These are phyloP conservation scores for Benthosema pterotum DNA, from an alignment of 2,797 vertebrate species.

Conservation along the genomic window DNA sequence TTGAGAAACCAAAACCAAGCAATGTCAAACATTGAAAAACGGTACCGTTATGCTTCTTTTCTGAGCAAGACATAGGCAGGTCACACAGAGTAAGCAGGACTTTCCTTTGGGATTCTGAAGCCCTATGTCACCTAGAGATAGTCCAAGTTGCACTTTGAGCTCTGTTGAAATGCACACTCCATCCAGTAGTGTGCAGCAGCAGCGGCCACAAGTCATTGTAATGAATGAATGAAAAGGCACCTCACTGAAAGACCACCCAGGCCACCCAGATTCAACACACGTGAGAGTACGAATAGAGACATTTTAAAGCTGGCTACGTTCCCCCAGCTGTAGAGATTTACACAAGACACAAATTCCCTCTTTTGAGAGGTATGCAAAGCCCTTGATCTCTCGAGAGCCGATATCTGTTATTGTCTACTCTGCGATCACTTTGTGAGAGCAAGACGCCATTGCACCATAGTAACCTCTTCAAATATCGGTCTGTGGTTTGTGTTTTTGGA, in stretches of 20 bases:
- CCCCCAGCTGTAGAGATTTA: neutral
- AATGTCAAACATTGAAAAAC: too few relatives aligned
- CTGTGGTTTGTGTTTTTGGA: slow-evolving; percentile 1
- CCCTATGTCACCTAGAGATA: neutral
- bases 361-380: neutral
- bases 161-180: neutral
- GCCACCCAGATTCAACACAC: slow-evolving; percentile 1
- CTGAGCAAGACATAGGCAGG: too few relatives aligned
- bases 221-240: slow-evolving; percentile 4
- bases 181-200: neutral
- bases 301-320: neutral
- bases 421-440: neutral
- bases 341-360: neutral
- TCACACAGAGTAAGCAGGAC: too few relatives aligned
- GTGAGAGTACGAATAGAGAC: neutral
- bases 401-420: slow-evolving; percentile 1
- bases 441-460: slow-evolving; percentile 4
- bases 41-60: too few relatives aligned
- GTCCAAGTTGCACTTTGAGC: neutral
- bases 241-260: neutral
- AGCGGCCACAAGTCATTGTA: neutral
- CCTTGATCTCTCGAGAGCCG: slow-evolving; percentile 5
- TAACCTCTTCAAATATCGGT: slow-evolving; percentile 8
- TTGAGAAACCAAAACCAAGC: too few relatives aligned
- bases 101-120: too few relatives aligned